Evolutionary conservation across 2,888 invertebrate genomes (phyloP), one percentile per base, ranked within the genome.

Genomic region (Polydrusus pterygomalis): DNA sequence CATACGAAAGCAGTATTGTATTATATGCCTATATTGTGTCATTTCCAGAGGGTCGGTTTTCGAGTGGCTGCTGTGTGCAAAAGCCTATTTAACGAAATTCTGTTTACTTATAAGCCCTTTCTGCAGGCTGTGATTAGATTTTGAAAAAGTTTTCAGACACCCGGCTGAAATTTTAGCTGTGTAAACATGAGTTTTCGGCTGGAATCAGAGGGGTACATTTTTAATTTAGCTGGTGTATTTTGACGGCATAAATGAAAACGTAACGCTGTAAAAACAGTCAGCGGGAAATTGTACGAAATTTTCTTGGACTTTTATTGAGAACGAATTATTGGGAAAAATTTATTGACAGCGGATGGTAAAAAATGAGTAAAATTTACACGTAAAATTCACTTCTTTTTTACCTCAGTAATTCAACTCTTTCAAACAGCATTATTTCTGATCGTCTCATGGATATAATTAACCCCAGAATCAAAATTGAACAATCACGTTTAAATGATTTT

Each of bases 31-130:
- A 60, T 81, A 86, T 85, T 86, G 85, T 86, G 85, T 85, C 85
- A 84, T 82, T 85, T 84, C 81, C 84, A 84, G 83, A 81, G 85
- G 85, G 84, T 81, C 79, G 81, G 79, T 81, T 81, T 77, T 81
- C 80, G 82, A 84, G 82, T 83, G 83, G 83, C 83, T 82, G 81
- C 80, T 80, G 82, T 82, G 82, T 78, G 79, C 78, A 78, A 81
- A 81, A 79, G 79, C 80, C 80, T 80, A 78, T 76, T 75, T 70
- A 71, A 68, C 74, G 45, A 74, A 77, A 71, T 65, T 54, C 40
- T 77, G 69, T 77, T 74, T 77, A 64, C 70, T 58, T 64, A 70
- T 77, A 72, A 43, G 74, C 70, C 68, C 74, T 70, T 71, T 18
- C 68, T 51, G 70, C 38, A 34, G 45, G 74, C 74, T 30, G 70